Evolutionary conservation across 2,797 vertebrate genomes (phyloP).

Genomic region (Argyrosomus regius): DNA sequence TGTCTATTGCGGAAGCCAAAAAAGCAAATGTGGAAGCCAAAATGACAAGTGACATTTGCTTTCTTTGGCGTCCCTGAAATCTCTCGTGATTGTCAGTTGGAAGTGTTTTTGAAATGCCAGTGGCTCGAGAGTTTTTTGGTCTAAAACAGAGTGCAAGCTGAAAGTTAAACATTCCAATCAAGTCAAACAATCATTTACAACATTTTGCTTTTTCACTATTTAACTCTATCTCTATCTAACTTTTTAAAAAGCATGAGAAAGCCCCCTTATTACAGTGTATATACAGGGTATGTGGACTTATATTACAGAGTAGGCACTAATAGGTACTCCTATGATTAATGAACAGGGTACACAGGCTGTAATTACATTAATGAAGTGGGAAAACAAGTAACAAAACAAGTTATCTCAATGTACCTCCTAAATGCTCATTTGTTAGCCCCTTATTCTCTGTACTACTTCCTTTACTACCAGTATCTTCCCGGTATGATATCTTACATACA

Average conservation of each 20-base stretch:
- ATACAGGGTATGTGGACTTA: neutral
- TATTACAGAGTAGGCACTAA: neutral
- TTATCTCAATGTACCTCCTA: too few relatives aligned
- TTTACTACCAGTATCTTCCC: neutral
- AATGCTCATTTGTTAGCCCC: neutral
- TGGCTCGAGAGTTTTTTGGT: neutral
- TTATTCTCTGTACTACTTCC: neutral
- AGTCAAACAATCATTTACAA: neutral
- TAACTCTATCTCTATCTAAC: too few relatives aligned
- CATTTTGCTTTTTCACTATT: neutral
- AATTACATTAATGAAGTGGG: too few relatives aligned
- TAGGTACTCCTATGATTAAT: too few relatives aligned
- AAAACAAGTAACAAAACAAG: too few relatives aligned
- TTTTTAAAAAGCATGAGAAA: neutral
- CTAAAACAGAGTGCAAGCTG: neutral
- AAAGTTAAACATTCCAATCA: neutral
- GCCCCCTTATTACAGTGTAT: neutral
- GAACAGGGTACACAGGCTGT: neutral
- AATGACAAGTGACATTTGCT: slow-evolving; percentile 36
- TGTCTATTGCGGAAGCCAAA: neutral
- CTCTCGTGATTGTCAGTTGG: slow-evolving; percentile 22
- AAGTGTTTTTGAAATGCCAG: slow-evolving; percentile 17
- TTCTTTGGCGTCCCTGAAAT: slow-evolving; percentile 32
- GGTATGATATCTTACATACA: neutral
- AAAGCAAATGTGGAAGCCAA: neutral